A percentile compares a stretch with the other conserved stretches of the same genome.
phyloP scores from a whole-genome alignment of 2,797 vertebrate species.

The Calcarius lapponicus region DNA sequence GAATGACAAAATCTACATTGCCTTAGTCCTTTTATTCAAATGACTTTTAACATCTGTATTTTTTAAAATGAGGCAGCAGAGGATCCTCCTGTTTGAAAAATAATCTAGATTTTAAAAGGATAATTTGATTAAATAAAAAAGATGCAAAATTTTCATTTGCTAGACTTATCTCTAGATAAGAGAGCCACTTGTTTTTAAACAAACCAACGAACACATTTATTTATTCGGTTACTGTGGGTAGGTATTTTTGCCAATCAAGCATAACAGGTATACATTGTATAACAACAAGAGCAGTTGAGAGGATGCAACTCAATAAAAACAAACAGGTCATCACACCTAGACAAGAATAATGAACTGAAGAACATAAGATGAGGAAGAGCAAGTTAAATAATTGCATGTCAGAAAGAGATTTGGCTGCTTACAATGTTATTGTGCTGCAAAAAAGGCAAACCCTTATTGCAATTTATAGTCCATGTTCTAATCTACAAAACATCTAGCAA shows the following conservation, averaged over 20 bases:
- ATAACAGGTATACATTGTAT: neutral
- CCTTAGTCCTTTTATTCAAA: neutral
- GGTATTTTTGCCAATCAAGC: neutral
- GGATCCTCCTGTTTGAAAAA: neutral
- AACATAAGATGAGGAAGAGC: neutral
- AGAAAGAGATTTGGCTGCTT: neutral
- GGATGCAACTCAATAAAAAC: neutral
- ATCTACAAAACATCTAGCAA: neutral
- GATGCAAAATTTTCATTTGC: neutral
- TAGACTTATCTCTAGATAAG: neutral
- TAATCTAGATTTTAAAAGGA: neutral
- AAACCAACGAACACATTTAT: neutral
- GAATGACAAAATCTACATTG: neutral
- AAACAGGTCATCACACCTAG: neutral
- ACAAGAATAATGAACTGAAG: neutral
- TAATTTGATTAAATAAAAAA: neutral
- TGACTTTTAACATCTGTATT: neutral
- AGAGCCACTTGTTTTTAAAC: neutral
- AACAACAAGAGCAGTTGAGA: neutral
- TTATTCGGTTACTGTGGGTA: neutral
- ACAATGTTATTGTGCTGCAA: neutral
- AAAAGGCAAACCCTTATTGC: neutral
- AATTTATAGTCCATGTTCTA: neutral
- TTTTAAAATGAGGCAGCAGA: neutral
- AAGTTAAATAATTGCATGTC: neutral